Base-by-base conservation (phyloP, 2,888 invertebrate species). In the Epistrophe eligans region DNA sequence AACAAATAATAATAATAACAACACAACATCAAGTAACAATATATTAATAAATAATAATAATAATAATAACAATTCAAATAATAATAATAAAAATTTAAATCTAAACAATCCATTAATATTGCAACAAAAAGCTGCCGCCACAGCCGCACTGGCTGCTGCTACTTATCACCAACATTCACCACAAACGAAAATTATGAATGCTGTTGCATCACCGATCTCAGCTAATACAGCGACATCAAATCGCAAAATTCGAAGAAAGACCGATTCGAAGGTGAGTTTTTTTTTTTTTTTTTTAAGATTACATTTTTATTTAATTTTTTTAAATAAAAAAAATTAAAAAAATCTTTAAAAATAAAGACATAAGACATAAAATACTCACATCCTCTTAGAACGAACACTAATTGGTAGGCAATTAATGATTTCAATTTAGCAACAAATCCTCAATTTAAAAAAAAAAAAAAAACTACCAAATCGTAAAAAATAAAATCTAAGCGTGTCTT, bases 201-300 rank as follows among this genome's bases (percentile, higher is more conserved):
- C 93, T 89, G 93, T 93, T 89, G 93, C 92, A 88, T 91, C 93
- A 90, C 92, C 92, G 90, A 93, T 93, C 90, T 91, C 93, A 90
- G 91, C 92, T 90, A 92, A 92, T 90, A 90, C 93, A 90, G 91
- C 95, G 93, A 94, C 94, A 93, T 93, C 94, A 92, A 94, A 93
- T 93, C 95, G 95, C 93, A 95, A 95, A 94, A 95, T 95, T 93
- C 94, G 95, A 92, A 95, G 95, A 94, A 95, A 95, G 94, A 94
- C 93, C 91, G 95, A 96, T 93, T 94, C 94, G 93, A 95, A 93
- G 90, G 91, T 92, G 77, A 92, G 91, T 91, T 90, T 90, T 43
- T 45, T 3, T 8, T 8, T 7, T 3, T n/a, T 45, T 28, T 40
- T 24, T 24, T 40, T 10, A 35, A 40, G 13, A 50, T 4, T 19